Base-by-base conservation (phyloP, 1,140 invertebrate genomes). In the Camponotus vicinus region DNA sequence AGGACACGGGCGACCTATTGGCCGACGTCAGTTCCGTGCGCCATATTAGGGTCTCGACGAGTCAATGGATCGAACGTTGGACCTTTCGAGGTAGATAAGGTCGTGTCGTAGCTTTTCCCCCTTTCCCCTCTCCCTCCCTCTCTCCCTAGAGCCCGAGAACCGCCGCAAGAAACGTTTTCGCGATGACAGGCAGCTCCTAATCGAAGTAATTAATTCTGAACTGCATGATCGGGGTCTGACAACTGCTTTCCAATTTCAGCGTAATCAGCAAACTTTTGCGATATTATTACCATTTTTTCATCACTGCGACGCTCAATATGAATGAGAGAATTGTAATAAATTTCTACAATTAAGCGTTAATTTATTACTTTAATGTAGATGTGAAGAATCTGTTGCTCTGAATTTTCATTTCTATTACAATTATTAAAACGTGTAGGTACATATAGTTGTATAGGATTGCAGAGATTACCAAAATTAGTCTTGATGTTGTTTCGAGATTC, bases 1-100 rank as follows among this genome's bases (percentile, higher is more conserved):
- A 34, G 79, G 79, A 49, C 79, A 82, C 55, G 55, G 55, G 55
- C 55, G 69, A 83, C 52, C 79, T 83, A 83, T 83, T 67, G 79
- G 77, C 79, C 69, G 27, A 83, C 55, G 79, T 83, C 79, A 83
- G 55, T 83, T 83, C 69, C 79, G 79, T 83, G 79, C 69, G 79
- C 61, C 79, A 69, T 83, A 83, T 83, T 83, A 83, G 79, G 79
- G 79, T 83, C 79, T 83, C 79, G 79, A 83, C 79, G 79, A 83
- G 55, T 83, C 79, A 83, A 83, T 83, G 79, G 79, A 75, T 83
- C 79, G 79, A 83, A 83, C 57, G 79, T 61, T 61, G 79, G 79
- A 83, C 69, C 79, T 83, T 83, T 83, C 69, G 79, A 49, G 69
- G 34, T 75, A 83, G 79, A 83, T 83, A 83, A 83, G 79, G 79